A percentile compares a stretch with the other conserved stretches of the same genome.
Evolutionary conservation across 2,888 invertebrate genomes (phyloP).

Genomic region (Acheta domesticus): DNA sequence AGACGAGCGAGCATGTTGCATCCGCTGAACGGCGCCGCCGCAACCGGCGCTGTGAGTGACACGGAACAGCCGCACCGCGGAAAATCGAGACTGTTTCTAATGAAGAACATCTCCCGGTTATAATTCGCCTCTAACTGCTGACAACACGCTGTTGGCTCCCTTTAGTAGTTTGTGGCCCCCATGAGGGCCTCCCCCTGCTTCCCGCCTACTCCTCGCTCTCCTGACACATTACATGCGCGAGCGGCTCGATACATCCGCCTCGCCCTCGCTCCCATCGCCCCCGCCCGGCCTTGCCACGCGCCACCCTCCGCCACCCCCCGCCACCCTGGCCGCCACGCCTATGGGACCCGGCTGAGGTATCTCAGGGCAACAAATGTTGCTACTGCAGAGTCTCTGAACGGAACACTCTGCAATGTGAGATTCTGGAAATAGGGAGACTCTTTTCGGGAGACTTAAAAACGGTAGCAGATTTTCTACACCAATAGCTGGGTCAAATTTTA

Average conservation of each 20-base stretch:
- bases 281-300: not conserved
- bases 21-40: not conserved
- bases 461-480: too few relatives aligned
- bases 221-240: conserved; percentile 7
- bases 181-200: not conserved
- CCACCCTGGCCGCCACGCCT: not conserved
- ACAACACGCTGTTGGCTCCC: conserved; percentile 6
- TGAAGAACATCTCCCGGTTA: not conserved
- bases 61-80: too few relatives aligned
- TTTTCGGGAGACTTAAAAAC: too few relatives aligned
- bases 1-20: not conserved
- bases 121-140: conserved; percentile 7
- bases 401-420: too few relatives aligned
- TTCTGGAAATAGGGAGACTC: too few relatives aligned
- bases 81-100: not conserved
- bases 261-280: not conserved
- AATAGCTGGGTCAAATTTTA: too few relatives aligned
- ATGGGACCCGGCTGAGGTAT: too few relatives aligned
- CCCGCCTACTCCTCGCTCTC: not conserved
- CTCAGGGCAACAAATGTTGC: too few relatives aligned
- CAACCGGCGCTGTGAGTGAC: too few relatives aligned
- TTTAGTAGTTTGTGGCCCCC: conserved; percentile 6
- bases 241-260: not conserved
- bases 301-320: not conserved
- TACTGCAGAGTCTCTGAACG: too few relatives aligned